These are phyloP conservation scores for Drosophila parvula DNA, from an alignment of 1,140 invertebrate genomes.

Conservation along the genomic window DNA sequence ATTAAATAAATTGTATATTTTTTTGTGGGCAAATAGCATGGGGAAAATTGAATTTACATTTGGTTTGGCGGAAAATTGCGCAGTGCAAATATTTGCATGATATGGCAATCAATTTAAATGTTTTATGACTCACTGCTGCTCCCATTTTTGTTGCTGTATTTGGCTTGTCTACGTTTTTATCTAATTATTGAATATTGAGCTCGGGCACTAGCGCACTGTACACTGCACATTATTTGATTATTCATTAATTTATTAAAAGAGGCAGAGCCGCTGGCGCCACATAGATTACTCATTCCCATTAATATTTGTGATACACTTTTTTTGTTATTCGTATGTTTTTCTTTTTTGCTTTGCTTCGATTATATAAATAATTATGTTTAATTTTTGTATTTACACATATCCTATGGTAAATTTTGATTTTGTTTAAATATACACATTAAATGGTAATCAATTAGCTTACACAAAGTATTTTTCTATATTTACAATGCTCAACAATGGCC, in stretches of 20 bases:
- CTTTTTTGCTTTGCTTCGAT: slow-evolving; percentile 3
- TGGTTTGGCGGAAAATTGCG: slow-evolving; percentile 38
- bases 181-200: slow-evolving; percentile 66
- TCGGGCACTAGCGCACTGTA: slow-evolving; percentile 32
- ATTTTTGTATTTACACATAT: slow-evolving; percentile 63
- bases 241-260: slow-evolving; percentile 66
- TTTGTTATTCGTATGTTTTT: slow-evolving; percentile 12
- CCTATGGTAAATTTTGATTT: slow-evolving; percentile 59
- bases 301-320: slow-evolving; percentile 21
- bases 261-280: slow-evolving; percentile 33
- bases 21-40: slow-evolving; percentile 5
- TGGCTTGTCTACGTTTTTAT: slow-evolving; percentile 54
- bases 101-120: slow-evolving; percentile 72
- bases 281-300: slow-evolving; percentile 38
- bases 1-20: slow-evolving; percentile 30
- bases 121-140: slow-evolving; percentile 54
- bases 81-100: slow-evolving; percentile 70
- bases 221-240: slow-evolving; percentile 56
- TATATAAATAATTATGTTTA: slow-evolving; percentile 57
- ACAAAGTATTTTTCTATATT: slow-evolving; percentile 28
- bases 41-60: slow-evolving; percentile 38
- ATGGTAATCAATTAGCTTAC: slow-evolving; percentile 54
- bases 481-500: slow-evolving; percentile 42
- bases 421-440: slow-evolving; percentile 71
- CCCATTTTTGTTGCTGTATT: slow-evolving; percentile 27